Conservation (phyloP, 1,140 invertebrate genomes). For the Papilio helenus region DNA sequence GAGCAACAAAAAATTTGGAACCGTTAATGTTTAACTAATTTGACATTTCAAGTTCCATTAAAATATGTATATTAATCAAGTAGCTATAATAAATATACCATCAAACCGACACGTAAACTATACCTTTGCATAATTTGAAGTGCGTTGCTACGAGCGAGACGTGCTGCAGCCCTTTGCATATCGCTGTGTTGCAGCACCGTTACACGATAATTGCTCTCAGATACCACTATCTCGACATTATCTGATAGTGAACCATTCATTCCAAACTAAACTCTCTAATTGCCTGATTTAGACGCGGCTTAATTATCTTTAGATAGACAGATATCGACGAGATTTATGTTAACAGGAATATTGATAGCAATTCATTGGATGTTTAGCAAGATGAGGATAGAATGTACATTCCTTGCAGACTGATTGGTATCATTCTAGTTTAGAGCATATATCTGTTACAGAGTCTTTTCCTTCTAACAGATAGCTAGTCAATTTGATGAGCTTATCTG, state of each 20-base stretch:
- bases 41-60: neutral
- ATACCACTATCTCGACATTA: neutral
- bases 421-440: neutral
- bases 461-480: neutral
- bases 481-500: neutral
- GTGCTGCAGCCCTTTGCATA: neutral
- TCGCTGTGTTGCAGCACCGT: neutral
- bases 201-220: conserved; percentile 14
- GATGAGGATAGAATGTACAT: neutral
- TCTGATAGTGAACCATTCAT: conserved; percentile 10
- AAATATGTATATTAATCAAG: neutral
- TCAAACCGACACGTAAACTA: neutral
- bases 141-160: neutral
- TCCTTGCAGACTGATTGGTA: neutral
- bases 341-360: neutral
- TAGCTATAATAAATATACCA: neutral
- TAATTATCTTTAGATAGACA: neutral
- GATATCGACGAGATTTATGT: neutral
- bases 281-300: conserved; percentile 4
- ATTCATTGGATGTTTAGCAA: neutral
- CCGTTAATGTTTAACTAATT: neutral
- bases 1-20: neutral
- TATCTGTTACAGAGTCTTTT: neutral
- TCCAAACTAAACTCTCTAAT: conserved; percentile 14
- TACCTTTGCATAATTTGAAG: neutral